A percentile compares a stretch with the other conserved stretches of the same genome.
Evolutionary conservation across 30 jellyfish, hydroid and myxozoan species (phyloP).

Genomic region (Aurelia sp.): DNA sequence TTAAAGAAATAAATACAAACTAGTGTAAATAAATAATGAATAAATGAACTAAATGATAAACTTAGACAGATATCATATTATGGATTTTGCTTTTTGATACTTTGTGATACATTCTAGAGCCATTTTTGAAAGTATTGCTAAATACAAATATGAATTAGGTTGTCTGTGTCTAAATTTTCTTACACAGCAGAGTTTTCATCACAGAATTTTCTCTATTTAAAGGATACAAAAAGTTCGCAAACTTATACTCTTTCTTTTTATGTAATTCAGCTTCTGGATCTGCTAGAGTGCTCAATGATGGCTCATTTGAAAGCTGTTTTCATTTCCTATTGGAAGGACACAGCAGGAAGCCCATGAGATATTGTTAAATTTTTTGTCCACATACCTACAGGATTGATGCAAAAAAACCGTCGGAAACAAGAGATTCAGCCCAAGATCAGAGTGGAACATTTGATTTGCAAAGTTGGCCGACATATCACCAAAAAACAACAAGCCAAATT

Average conservation of each 20-base stretch:
- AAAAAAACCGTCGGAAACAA: too few species aligned
- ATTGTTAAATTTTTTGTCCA: constrained; percentile 1
- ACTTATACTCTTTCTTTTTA: not conserved
- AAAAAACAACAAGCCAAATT: too few species aligned
- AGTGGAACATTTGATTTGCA: too few species aligned
- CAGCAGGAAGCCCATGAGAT: not conserved
- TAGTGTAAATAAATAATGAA: too few species aligned
- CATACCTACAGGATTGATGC: not conserved
- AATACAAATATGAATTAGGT: not conserved
- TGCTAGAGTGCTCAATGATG: constrained; percentile 21
- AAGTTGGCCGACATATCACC: too few species aligned
- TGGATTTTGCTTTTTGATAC: too few species aligned
- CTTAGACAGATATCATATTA: too few species aligned
- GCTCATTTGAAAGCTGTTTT: not conserved
- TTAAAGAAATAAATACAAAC: too few species aligned
- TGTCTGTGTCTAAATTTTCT: not conserved
- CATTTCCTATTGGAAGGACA: constrained; percentile 7
- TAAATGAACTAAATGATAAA: too few species aligned
- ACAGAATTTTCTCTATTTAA: not conserved
- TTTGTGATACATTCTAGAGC: too few species aligned
- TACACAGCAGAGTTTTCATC: not conserved
- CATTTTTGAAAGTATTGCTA: too few species aligned
- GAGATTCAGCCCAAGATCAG: too few species aligned
- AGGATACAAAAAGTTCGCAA: constrained; percentile 7
- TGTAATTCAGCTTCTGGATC: constrained; percentile 16